These are phyloP conservation scores for Orientallactaga sibirica DNA, from an alignment of 2,797 vertebrate species.

Conservation along the genomic window DNA sequence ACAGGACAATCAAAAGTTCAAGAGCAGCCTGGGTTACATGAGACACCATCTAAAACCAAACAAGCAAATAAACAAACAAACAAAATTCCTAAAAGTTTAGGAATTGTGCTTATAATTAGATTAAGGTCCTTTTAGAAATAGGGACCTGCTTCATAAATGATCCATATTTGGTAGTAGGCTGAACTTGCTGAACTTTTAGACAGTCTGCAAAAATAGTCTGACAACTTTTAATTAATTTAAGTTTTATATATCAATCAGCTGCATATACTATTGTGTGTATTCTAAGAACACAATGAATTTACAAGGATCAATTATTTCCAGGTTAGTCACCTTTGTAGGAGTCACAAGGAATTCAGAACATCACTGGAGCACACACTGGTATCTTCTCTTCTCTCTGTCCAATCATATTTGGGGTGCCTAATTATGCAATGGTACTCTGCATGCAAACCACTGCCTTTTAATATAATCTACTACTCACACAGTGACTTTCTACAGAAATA, in stretches of 20 bases:
- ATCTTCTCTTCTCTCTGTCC: constrained; percentile 37
- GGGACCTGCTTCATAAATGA: not conserved
- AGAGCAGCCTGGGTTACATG: no score
- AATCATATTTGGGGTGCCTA: constrained; percentile 38
- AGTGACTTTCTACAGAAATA: constrained; percentile 55
- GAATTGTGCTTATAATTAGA: constrained; percentile 32
- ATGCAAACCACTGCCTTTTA: constrained; percentile 56
- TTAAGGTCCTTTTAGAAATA: not conserved
- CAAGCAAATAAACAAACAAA: no score
- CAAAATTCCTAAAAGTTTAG: not conserved
- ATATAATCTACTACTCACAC: constrained; percentile 36
- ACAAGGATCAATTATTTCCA: not conserved
- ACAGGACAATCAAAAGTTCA: no score
- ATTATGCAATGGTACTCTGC: constrained; percentile 61
- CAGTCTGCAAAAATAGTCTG: not conserved
- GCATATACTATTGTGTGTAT: no score
- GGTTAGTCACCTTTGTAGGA: not conserved
- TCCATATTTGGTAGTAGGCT: not conserved
- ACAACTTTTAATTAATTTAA: not conserved
- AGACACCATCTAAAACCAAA: no score
- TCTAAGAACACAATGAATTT: not conserved
- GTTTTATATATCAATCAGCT: not conserved
- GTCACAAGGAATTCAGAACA: not conserved
- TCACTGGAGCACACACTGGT: no score
- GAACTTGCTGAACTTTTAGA: not conserved